Evolutionary conservation across 92 coral and sea anemone genomes (phyloP).

Genomic region (Heteractis magnifica): DNA sequence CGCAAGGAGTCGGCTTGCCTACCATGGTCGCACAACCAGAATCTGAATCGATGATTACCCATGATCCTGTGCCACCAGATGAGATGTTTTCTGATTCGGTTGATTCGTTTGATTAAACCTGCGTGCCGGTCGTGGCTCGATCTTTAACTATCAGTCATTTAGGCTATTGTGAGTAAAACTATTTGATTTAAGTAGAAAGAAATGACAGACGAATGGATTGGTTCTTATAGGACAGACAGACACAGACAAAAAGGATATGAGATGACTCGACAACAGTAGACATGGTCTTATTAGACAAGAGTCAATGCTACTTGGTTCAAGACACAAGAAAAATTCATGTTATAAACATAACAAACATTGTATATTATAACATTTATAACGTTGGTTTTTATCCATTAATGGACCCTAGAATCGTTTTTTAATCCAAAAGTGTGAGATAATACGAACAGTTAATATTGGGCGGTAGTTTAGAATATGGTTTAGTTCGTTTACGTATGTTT

Average conservation of each 20-base stretch:
- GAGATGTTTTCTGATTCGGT: conserved; percentile 61
- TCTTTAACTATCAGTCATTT: not conserved
- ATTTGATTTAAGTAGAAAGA: conserved; percentile 17
- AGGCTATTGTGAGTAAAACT: conserved; percentile 2
- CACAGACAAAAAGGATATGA: not conserved
- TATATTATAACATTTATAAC: conserved; percentile 3
- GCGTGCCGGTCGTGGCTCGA: not conserved
- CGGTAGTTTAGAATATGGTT: not conserved
- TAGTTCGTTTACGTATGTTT: not conserved
- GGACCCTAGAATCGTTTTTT: not conserved
- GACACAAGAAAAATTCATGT: not conserved
- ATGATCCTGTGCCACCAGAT: conserved; percentile 65
- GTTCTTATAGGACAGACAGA: conserved; percentile 1
- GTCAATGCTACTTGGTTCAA: not conserved
- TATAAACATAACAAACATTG: not conserved
- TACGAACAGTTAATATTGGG: not conserved
- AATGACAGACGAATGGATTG: conserved; percentile 17
- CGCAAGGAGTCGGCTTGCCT: conserved; percentile 44
- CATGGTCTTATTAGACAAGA: not conserved
- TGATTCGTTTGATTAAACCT: conserved; percentile 16
- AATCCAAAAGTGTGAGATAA: not conserved
- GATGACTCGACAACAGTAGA: not conserved
- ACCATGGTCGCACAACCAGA: conserved; percentile 55
- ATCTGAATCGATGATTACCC: conserved; percentile 37
- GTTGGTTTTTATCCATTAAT: not conserved